Evolutionary conservation across 2,797 vertebrate genomes (phyloP), one percentile per base, ranked within the genome.

Genomic region (Gobio occitaniae): DNA sequence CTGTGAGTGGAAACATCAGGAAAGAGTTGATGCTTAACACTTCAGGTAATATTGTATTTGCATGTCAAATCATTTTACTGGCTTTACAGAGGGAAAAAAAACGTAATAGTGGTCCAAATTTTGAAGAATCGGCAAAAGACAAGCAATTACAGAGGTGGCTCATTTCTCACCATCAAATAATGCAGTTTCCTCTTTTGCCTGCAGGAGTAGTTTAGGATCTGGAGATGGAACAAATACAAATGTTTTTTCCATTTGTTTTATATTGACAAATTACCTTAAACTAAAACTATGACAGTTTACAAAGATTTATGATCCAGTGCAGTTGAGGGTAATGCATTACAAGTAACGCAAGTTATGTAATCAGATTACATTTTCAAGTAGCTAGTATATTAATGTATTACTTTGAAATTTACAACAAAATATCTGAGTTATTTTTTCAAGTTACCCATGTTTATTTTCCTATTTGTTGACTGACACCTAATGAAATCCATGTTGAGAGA

Each of bases 1-100:
- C 96, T 96, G 92, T n/a, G 90, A 96, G 91, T 8, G 90, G n/a
- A 47, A 59, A 63, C 59, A 83, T 21, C 66, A 56, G 72, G 15
- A 29, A 16, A 79, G 19, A 68, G 7, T 29, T 7, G 36, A 21
- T 71, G n/a, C 41, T 17, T 21, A 25, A 59, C 7, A 50, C 52
- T 81, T 61, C 3, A 29, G 54, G 5, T 9, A 6, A 82, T 47
- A 21, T 19, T 29, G 50, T 41, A 11, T 41, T 54, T 8, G 2
- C 11, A 50, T 32, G 36, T 68, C 11, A 80, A 36, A 19, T 80
- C 11, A 17, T 81, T 81, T 52, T 15, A 52, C 9, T 75, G 29
- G 1, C 48, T 17, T 75, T 12, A 21, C 52, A 38, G 16, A 59
- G 4, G 10, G 11, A 21, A 12, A 32, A 54, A 44, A 25, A n/a